phyloP scores from a whole-genome alignment of 2,113 vertebrate species.

The Lynx canadensis region DNA sequence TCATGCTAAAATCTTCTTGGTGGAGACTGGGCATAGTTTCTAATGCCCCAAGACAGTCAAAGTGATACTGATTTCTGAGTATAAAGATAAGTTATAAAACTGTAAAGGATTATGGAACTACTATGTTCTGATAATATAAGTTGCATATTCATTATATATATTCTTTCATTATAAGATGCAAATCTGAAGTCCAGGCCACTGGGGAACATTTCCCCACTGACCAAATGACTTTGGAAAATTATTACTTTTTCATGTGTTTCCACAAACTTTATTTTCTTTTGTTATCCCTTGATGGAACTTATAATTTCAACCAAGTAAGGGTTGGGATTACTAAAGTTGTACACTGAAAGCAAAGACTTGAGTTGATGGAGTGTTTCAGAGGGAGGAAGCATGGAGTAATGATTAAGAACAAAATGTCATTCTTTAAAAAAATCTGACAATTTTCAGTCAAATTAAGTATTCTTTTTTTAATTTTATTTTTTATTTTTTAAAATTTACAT shows the following conservation, averaged over 20 bases:
- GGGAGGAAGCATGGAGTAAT: neutral
- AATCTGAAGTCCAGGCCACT: neutral
- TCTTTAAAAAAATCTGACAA: neutral
- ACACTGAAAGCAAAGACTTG: neutral
- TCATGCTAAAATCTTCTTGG: neutral
- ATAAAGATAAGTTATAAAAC: neutral
- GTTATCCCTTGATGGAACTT: neutral
- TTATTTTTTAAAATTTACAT: too few relatives aligned
- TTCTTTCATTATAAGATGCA: neutral
- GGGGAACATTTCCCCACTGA: neutral
- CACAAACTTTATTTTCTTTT: neutral
- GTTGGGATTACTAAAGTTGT: neutral
- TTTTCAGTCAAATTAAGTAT: neutral
- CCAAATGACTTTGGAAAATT: neutral
- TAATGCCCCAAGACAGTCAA: neutral
- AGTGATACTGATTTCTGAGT: neutral
- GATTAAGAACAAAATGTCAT: neutral
- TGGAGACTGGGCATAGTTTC: neutral
- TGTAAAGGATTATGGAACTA: constrained; percentile 14
- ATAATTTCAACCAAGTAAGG: neutral
- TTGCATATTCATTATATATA: neutral
- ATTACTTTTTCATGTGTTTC: neutral
- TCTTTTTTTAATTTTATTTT: neutral
- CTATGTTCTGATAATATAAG: neutral
- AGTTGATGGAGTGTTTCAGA: neutral